Percentiles rank a stretch among this genome's conserved stretches.
Evolutionary conservation across 2,888 invertebrate species (phyloP).

Genomic region (Hyppa rectilinea): DNA sequence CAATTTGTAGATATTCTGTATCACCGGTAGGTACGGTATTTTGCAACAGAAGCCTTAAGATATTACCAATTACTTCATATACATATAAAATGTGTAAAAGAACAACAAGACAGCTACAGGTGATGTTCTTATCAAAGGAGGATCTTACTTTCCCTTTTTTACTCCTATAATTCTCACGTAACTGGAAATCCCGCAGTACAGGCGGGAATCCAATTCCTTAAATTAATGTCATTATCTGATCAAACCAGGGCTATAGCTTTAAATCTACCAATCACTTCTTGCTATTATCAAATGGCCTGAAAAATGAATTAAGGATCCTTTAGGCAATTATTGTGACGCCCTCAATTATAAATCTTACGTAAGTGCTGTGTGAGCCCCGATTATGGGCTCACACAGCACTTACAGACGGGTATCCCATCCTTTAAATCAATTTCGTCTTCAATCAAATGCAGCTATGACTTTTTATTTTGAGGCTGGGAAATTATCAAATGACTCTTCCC

Average conservation of each 20-base stretch:
- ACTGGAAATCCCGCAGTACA: neutral
- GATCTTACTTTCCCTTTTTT: neutral
- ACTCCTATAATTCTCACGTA: neutral
- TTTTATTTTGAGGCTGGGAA: too few species aligned
- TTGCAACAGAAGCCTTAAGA: neutral
- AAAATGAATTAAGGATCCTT: neutral
- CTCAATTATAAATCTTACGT: neutral
- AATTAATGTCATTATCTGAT: neutral
- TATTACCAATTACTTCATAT: neutral
- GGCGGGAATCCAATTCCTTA: neutral
- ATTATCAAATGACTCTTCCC: too few species aligned
- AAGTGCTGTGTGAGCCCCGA: too few species aligned
- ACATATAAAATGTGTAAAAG: neutral
- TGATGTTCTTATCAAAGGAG: neutral
- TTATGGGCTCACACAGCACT: too few species aligned
- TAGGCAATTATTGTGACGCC: neutral
- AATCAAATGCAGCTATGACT: too few species aligned
- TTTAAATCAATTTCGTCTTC: neutral
- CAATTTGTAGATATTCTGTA: neutral
- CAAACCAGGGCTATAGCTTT: neutral
- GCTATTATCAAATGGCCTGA: neutral
- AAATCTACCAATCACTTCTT: neutral
- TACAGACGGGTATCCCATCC: neutral
- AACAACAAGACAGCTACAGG: neutral
- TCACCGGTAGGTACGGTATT: neutral